Percentiles rank a stretch among this genome's conserved stretches.
These are phyloP conservation scores for Cenopis cana DNA, from an alignment of 2,888 invertebrate genomes.

Conservation along the genomic window DNA sequence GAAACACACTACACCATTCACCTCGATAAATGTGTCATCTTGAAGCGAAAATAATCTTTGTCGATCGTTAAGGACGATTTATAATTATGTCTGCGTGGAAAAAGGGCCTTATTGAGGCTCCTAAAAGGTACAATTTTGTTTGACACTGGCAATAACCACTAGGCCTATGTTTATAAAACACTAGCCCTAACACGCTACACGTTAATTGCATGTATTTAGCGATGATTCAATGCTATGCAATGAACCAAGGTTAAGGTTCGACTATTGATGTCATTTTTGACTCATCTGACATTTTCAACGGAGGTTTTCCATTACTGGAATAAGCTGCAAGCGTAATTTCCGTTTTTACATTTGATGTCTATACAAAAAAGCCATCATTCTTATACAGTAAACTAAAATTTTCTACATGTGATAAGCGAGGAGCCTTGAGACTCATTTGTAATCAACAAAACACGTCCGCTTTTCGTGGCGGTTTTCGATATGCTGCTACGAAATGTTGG, in stretches of 20 bases:
- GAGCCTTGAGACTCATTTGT: too few relatives aligned
- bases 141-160: background rate
- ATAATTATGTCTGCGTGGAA: too few relatives aligned
- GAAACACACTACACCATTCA: background rate
- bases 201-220: slow-evolving; percentile 30
- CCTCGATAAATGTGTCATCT: background rate
- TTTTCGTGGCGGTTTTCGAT: too few relatives aligned
- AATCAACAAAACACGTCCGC: too few relatives aligned
- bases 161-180: slow-evolving; percentile 33
- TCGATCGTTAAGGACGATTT: too few relatives aligned
- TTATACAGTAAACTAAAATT: too few relatives aligned
- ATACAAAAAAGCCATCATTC: too few relatives aligned
- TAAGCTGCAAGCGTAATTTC: background rate
- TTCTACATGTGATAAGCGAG: too few relatives aligned
- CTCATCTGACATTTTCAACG: slow-evolving; percentile 23
- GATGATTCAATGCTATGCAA: slow-evolving; percentile 26
- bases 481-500: too few relatives aligned
- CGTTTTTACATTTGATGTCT: background rate
- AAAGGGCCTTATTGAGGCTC: too few relatives aligned
- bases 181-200: slow-evolving; percentile 1
- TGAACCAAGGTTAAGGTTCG: slow-evolving; percentile 27
- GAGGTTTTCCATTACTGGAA: slow-evolving; percentile 17
- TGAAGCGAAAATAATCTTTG: too few relatives aligned
- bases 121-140: too few relatives aligned
- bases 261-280: slow-evolving; percentile 43